These are phyloP conservation scores for Chelonus insularis DNA, from an alignment of 1,140 invertebrate genomes.

Conservation along the genomic window DNA sequence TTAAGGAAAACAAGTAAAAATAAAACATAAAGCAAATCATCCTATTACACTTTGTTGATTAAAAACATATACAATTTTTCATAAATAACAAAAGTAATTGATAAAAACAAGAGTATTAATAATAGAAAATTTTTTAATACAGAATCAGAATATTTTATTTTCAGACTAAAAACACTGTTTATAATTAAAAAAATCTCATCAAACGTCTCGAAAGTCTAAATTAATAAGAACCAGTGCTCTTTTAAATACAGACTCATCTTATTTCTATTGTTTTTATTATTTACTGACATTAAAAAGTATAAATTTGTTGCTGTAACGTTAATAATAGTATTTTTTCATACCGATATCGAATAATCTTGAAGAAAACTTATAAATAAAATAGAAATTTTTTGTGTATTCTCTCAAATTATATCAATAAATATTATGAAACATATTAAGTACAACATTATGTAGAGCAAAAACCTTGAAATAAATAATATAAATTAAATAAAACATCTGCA, in stretches of 20 bases:
- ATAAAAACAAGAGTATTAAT: too few relatives aligned
- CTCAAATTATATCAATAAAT: neutral
- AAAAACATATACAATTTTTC: neutral
- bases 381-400: too few relatives aligned
- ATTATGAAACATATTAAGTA: neutral
- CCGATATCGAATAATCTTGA: too few relatives aligned
- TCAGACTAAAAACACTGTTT: neutral
- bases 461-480: neutral
- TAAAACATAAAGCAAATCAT: too few relatives aligned
- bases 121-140: too few relatives aligned
- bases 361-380: too few relatives aligned
- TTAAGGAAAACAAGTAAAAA: too few relatives aligned
- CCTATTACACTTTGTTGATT: too few relatives aligned
- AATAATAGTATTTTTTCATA: too few relatives aligned
- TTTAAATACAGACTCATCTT: neutral
- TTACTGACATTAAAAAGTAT: neutral
- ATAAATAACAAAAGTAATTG: neutral
- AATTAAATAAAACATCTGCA: neutral
- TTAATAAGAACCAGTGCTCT: conserved; percentile 1
- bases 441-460: neutral
- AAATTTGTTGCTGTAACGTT: too few relatives aligned
- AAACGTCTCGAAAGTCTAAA: conserved; percentile 3
- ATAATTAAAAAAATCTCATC: neutral
- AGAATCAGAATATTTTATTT: neutral
- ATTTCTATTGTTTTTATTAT: neutral